phyloP scores from a whole-genome alignment of 2,797 vertebrate species.

The Cetoscarus ocellatus region DNA sequence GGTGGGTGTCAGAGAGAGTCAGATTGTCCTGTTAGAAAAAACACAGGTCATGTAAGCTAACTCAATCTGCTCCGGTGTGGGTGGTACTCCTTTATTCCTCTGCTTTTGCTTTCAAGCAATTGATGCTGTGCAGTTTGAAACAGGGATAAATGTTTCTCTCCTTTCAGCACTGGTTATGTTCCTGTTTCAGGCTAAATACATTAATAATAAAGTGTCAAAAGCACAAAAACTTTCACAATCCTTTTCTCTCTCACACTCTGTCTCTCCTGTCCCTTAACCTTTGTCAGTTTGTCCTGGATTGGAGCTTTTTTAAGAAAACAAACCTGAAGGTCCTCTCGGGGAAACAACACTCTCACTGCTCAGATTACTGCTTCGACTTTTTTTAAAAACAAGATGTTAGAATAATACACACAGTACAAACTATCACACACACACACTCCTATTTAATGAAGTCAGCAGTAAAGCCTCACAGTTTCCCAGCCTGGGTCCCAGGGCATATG shows the following conservation, averaged over 20 bases:
- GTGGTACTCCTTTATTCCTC: constrained; percentile 68
- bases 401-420: constrained; percentile 63
- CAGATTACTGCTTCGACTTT: constrained; percentile 67
- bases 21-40: constrained; percentile 69
- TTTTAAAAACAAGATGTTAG: constrained; percentile 61
- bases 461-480: constrained; percentile 31
- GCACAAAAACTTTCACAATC: constrained; percentile 14
- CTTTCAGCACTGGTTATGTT: constrained; percentile 23
- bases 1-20: constrained; percentile 64
- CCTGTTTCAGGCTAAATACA: constrained; percentile 44
- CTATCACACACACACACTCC: constrained; percentile 23
- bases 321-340: constrained; percentile 69
- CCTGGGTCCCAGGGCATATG: constrained; percentile 18
- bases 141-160: constrained; percentile 58
- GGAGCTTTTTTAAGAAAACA: constrained; percentile 74
- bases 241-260: background rate
- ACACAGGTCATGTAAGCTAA: constrained; percentile 68
- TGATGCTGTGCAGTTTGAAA: constrained; percentile 29
- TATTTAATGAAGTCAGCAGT: constrained; percentile 35
- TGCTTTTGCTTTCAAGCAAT: constrained; percentile 39
- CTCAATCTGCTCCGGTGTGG: constrained; percentile 72
- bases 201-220: constrained; percentile 35
- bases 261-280: constrained; percentile 46
- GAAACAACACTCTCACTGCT: constrained; percentile 70
- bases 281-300: constrained; percentile 69